These are phyloP conservation scores for Agapornis canus DNA, from an alignment of 2,797 vertebrate species.

Conservation along the genomic window DNA sequence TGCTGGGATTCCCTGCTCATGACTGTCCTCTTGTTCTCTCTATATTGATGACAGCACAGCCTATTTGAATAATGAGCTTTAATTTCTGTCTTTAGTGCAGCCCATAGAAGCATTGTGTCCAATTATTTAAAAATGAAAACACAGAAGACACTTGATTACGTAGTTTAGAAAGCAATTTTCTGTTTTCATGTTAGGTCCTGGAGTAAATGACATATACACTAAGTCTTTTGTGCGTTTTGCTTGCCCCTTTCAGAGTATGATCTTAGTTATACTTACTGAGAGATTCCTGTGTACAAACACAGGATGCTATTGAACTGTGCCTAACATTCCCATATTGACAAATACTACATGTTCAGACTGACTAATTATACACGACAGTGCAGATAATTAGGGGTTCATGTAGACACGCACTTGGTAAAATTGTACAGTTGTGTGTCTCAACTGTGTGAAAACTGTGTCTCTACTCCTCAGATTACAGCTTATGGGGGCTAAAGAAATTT, in stretches of 20 bases:
- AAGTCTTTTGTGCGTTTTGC: background rate
- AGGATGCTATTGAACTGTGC: background rate
- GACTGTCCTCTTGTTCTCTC: background rate
- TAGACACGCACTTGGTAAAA: background rate
- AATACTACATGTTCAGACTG: background rate
- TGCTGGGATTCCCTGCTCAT: background rate
- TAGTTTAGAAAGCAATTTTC: background rate
- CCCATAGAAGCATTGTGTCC: background rate
- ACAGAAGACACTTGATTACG: background rate
- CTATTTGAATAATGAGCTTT: slow-evolving; percentile 18
- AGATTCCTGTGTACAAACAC: background rate
- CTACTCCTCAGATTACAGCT: background rate
- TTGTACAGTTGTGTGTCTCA: background rate
- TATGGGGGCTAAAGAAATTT: background rate
- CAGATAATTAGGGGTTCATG: background rate
- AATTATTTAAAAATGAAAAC: background rate
- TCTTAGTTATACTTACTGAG: background rate
- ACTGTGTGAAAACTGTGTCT: background rate
- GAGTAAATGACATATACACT: background rate
- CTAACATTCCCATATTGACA: background rate
- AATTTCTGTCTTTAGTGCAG: slow-evolving; percentile 10
- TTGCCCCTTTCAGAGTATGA: background rate
- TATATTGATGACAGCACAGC: slow-evolving; percentile 29
- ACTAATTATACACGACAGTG: slow-evolving; percentile 33
- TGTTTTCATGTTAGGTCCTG: background rate